Evolutionary conservation across 1,140 invertebrate genomes (phyloP).

Genomic region (Trichonephila clavipes): DNA sequence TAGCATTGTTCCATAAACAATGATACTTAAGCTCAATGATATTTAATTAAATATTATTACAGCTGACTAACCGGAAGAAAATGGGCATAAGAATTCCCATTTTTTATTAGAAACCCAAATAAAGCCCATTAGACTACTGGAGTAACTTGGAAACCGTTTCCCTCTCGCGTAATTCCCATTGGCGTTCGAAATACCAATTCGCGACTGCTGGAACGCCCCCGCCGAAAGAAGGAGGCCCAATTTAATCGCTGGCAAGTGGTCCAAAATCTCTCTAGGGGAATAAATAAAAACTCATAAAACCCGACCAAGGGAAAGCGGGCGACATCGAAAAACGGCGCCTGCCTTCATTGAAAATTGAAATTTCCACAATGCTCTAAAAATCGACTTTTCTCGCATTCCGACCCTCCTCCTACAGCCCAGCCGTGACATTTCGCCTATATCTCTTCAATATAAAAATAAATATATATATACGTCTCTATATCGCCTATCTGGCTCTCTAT

Average conservation of each 20-base stretch:
- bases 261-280: constrained; percentile 50
- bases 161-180: neutral
- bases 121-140: too few relatives aligned
- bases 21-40: too few relatives aligned
- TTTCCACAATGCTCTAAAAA: constrained; percentile 74
- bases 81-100: too few relatives aligned
- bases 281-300: constrained; percentile 22
- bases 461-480: constrained; percentile 66
- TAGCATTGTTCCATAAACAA: too few relatives aligned
- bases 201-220: neutral
- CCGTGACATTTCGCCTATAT: constrained; percentile 64
- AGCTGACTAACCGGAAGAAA: too few relatives aligned
- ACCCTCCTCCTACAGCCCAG: constrained; percentile 41
- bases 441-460: constrained; percentile 58
- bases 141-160: too few relatives aligned
- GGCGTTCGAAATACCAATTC: neutral
- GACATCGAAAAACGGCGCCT: constrained; percentile 44
- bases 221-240: constrained; percentile 10
- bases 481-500: constrained; percentile 69
- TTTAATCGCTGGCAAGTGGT: constrained; percentile 73
- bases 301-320: neutral
- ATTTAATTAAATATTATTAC: too few relatives aligned
- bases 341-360: constrained; percentile 75
- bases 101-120: too few relatives aligned
- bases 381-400: constrained; percentile 45